Evolutionary conservation across 2,113 vertebrate species (phyloP).

Genomic region (Microcebus lehilahytsara): DNA sequence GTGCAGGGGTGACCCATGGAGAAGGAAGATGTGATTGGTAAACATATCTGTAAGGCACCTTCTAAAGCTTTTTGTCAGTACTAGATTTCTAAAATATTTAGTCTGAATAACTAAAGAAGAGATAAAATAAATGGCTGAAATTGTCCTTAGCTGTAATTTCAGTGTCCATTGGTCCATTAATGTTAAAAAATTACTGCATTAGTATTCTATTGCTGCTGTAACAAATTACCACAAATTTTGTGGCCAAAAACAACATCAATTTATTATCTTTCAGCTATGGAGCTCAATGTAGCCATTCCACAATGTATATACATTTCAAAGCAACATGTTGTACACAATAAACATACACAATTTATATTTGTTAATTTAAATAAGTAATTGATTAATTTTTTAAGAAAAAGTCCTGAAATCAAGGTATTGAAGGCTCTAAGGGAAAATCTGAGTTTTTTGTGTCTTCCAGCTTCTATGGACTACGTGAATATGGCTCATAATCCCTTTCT

Average conservation of each 20-base stretch:
- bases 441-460: not conserved
- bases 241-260: not conserved
- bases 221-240: not conserved
- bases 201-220: not conserved
- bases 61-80: not conserved
- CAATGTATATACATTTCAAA: not conserved
- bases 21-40: not conserved
- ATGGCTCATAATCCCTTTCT: not conserved
- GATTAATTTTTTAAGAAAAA: not conserved
- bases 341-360: not conserved
- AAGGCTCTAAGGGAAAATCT: not conserved
- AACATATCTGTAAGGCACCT: not conserved
- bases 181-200: not conserved
- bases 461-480: not conserved
- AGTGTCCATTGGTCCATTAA: not conserved
- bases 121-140: not conserved
- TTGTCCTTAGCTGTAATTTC: not conserved
- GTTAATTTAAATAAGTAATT: not conserved
- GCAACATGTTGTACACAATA: not conserved
- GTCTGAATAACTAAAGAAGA: not conserved
- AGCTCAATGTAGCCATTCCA: not conserved
- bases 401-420: not conserved
- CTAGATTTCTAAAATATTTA: slow-evolving; percentile 24
- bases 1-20: not conserved
- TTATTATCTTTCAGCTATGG: not conserved